A percentile compares a stretch with the other conserved stretches of the same genome.
phyloP scores from a whole-genome alignment of 2,797 vertebrate species.

The Propithecus deckenii region DNA sequence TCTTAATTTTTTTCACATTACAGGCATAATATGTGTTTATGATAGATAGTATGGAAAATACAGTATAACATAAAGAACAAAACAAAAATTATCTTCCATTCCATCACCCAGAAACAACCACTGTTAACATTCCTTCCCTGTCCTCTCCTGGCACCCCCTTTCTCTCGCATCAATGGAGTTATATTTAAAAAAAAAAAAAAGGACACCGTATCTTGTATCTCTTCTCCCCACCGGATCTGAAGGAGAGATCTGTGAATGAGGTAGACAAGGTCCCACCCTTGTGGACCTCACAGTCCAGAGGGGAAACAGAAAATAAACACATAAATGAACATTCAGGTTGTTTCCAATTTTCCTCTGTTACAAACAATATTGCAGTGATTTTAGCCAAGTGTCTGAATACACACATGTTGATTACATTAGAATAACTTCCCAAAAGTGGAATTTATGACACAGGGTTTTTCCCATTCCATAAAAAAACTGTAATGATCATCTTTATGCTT shows the following conservation, averaged over 20 bases:
- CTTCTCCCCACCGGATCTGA: background rate
- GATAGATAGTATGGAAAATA: background rate
- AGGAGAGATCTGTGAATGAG: background rate
- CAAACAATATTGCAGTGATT: fast-evolving
- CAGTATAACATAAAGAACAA: background rate
- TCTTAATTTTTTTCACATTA: background rate
- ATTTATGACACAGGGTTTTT: background rate
- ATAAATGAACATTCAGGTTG: background rate
- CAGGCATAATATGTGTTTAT: background rate
- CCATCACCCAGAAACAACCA: background rate
- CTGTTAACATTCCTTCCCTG: background rate
- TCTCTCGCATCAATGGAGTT: background rate
- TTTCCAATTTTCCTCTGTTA: background rate
- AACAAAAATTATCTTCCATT: background rate
- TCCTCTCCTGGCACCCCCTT: too few relatives aligned
- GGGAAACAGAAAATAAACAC: background rate
- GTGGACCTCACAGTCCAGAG: background rate
- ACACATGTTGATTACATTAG: background rate
- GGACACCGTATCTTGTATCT: background rate
- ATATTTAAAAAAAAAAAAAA: background rate
- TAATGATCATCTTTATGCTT: too few relatives aligned
- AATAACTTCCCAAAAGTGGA: background rate
- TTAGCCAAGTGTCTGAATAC: background rate
- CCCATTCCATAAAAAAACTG: background rate
- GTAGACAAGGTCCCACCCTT: background rate